phyloP scores from a whole-genome alignment of 2,797 vertebrate species.

The Pterois miles region DNA sequence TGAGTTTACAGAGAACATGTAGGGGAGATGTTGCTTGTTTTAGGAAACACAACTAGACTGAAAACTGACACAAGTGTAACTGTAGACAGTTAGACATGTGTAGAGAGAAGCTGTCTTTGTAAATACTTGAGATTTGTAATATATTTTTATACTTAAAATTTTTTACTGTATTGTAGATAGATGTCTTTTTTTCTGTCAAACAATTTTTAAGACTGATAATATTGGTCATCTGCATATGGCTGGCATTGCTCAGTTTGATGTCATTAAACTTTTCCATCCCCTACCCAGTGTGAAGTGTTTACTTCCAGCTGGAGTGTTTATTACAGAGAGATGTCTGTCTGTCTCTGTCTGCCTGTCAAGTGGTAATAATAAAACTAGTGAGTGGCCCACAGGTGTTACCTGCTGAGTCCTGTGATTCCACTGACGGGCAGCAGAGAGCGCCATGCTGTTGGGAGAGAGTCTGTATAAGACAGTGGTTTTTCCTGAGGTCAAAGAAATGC shows the following conservation, averaged over 20 bases:
- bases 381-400: too few relatives aligned
- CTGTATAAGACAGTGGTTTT: too few relatives aligned
- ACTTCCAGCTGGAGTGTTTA: too few relatives aligned
- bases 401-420: too few relatives aligned
- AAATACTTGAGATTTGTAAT: constrained; percentile 99
- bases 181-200: constrained; percentile 57
- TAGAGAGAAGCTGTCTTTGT: constrained; percentile 89
- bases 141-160: constrained; percentile 92
- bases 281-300: too few relatives aligned
- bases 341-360: too few relatives aligned
- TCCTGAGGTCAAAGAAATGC: too few relatives aligned
- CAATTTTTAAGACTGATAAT: constrained; percentile 53
- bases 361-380: too few relatives aligned
- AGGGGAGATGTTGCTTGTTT: constrained; percentile 39
- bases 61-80: constrained; percentile 80
- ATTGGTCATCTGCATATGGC: constrained; percentile 50
- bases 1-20: constrained; percentile 56
- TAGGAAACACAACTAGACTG: constrained; percentile 60
- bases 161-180: constrained; percentile 81
- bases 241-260: constrained; percentile 50
- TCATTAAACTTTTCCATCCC: constrained; percentile 59
- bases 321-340: too few relatives aligned
- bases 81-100: constrained; percentile 76
- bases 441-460: too few relatives aligned
- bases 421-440: not conserved